Evolutionary conservation across 1,140 invertebrate genomes (phyloP).

Genomic region (Orchestia grillus): DNA sequence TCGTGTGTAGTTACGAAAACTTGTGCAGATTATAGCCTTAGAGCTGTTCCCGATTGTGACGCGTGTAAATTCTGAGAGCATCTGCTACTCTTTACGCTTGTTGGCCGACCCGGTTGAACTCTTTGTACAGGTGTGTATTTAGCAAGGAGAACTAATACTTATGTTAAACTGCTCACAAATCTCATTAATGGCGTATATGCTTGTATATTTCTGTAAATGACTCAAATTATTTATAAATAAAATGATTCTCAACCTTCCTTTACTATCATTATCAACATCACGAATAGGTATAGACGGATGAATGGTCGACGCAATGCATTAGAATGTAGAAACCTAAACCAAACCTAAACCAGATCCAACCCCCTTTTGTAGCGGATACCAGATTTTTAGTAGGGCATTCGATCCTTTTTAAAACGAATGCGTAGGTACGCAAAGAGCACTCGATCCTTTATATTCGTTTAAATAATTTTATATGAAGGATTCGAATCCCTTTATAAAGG

Average conservation of each 20-base stretch:
- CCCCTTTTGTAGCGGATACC: too few species aligned
- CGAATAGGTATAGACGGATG: too few species aligned
- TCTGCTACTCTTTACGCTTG: constrained; percentile 28
- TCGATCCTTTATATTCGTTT: too few species aligned
- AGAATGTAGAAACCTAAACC: too few species aligned
- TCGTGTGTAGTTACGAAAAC: background rate
- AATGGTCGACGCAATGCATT: too few species aligned
- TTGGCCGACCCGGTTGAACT: constrained; percentile 60
- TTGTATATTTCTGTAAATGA: constrained; percentile 69
- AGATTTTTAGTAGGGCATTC: too few species aligned
- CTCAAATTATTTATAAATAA: constrained; percentile 69
- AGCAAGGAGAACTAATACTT: constrained; percentile 71
- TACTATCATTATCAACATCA: background rate
- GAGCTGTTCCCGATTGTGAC: background rate
- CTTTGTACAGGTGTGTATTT: constrained; percentile 57
- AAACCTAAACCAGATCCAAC: too few species aligned
- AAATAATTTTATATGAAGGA: too few species aligned
- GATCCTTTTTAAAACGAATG: too few species aligned
- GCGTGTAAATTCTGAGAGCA: background rate
- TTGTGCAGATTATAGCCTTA: constrained; percentile 2
- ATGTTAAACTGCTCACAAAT: constrained; percentile 67
- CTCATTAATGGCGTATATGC: constrained; percentile 68
- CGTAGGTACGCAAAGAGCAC: too few species aligned
- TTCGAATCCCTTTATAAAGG: too few species aligned
- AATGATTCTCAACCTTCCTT: constrained; percentile 67